Conservation (phyloP, 2,113 vertebrate genomes). For the Chrysemys picta region DNA sequence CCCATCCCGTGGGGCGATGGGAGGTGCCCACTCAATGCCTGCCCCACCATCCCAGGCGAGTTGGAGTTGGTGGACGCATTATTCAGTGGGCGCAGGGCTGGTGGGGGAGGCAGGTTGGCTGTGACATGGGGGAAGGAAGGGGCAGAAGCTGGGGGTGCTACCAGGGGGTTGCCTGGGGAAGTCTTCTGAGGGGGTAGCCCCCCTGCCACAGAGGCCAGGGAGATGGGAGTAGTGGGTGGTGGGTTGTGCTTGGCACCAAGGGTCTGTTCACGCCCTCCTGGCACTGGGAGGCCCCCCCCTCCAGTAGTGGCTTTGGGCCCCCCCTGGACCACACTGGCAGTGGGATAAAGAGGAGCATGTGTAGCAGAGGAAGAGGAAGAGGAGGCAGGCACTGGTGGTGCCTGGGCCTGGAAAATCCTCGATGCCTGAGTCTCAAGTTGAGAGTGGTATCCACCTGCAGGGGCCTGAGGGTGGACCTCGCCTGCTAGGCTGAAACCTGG, state of each 20-base stretch:
- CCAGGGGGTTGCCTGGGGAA: constrained; percentile 73
- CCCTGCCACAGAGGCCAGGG: constrained; percentile 69
- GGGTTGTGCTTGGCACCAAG: constrained; percentile 82
- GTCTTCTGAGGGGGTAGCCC: constrained; percentile 74
- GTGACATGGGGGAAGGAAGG: constrained; percentile 78
- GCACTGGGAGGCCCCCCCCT: constrained; percentile 54
- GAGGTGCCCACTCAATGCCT: constrained; percentile 76
- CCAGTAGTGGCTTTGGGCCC: constrained; percentile 60
- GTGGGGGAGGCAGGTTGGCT: constrained; percentile 89
- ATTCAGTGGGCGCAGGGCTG: constrained; percentile 91
- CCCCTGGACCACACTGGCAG: constrained; percentile 57
- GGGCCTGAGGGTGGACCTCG: constrained; percentile 75
- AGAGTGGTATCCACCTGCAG: constrained; percentile 71
- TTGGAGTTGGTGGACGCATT: constrained; percentile 68
- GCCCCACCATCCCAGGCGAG: constrained; percentile 85
- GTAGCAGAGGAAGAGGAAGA: constrained; percentile 66
- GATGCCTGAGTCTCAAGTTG: constrained; percentile 80
- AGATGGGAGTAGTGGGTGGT: constrained; percentile 84
- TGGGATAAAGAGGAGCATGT: constrained; percentile 68
- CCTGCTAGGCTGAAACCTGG: constrained; percentile 66
- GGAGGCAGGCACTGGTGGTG: constrained; percentile 74
- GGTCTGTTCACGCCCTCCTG: constrained; percentile 65
- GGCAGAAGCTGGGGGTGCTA: constrained; percentile 51
- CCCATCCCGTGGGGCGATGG: constrained; percentile 73
- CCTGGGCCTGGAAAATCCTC: constrained; percentile 78